Conservation (phyloP, 1,140 invertebrate species). For the Drosophila equinoxialis region DNA sequence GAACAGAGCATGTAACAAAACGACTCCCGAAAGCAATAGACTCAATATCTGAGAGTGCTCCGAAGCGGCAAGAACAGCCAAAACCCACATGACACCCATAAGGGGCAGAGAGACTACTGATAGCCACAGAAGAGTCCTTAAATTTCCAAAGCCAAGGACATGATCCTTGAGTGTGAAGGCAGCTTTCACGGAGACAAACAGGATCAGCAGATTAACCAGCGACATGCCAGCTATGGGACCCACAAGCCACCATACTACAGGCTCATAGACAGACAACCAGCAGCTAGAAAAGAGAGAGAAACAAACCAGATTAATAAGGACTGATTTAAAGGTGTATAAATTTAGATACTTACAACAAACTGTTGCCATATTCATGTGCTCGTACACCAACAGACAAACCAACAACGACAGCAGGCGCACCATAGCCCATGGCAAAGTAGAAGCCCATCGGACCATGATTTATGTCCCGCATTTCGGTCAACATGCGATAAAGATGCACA, state of each 20-base stretch:
- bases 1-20: slow-evolving; percentile 89
- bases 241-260: slow-evolving; percentile 95
- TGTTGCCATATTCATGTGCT: slow-evolving; percentile 97
- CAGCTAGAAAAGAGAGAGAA: slow-evolving; percentile 86
- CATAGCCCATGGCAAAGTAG: slow-evolving; percentile 97
- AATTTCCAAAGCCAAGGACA: slow-evolving; percentile 94
- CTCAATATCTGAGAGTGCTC: slow-evolving; percentile 91
- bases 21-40: slow-evolving; percentile 88
- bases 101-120: slow-evolving; percentile 91
- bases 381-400: slow-evolving; percentile 95
- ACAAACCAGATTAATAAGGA: neutral
- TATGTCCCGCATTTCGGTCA: slow-evolving; percentile 97
- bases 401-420: slow-evolving; percentile 95
- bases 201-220: slow-evolving; percentile 90
- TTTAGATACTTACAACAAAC: slow-evolving; percentile 91
- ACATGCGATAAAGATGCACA: slow-evolving; percentile 95
- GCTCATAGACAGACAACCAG: slow-evolving; percentile 96
- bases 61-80: slow-evolving; percentile 91
- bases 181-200: slow-evolving; percentile 93
- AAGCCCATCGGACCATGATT: slow-evolving; percentile 97
- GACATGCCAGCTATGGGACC: slow-evolving; percentile 92
- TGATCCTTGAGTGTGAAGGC: slow-evolving; percentile 96
- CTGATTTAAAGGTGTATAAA: neutral
- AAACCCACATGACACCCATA: slow-evolving; percentile 90
- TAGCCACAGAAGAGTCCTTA: slow-evolving; percentile 93